Conservation (phyloP, 2,113 vertebrate species). For the Podilymbus podiceps region DNA sequence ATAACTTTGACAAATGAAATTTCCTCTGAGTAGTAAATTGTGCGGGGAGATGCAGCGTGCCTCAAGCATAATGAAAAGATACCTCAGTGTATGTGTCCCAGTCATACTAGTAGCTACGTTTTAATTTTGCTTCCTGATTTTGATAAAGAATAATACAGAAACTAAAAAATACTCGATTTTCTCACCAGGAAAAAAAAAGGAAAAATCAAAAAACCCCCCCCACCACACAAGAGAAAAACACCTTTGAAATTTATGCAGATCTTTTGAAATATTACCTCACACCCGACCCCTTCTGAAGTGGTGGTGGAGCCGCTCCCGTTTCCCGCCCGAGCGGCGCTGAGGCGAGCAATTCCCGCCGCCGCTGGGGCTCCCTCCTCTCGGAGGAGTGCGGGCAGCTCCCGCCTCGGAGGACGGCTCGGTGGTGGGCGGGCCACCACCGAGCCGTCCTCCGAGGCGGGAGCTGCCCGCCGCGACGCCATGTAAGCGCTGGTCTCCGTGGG, state of each 20-base stretch:
- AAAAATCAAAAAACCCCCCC: neutral
- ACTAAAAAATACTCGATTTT: no score
- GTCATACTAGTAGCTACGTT: no score
- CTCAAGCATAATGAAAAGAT: neutral
- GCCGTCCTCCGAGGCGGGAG: neutral
- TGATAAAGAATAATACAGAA: neutral
- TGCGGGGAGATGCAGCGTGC: neutral
- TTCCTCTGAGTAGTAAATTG: fast-evolving
- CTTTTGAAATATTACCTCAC: neutral
- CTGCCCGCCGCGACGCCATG: neutral
- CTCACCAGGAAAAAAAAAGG: neutral
- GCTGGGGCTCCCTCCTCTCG: neutral
- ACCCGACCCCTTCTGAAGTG: no score
- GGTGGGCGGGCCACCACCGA: neutral
- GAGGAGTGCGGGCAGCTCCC: no score
- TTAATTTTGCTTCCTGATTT: neutral
- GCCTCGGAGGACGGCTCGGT: neutral
- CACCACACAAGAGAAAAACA: no score
- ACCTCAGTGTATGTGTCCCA: fast-evolving
- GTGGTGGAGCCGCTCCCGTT: neutral
- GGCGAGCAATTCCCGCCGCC: neutral
- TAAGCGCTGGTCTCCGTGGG: neutral
- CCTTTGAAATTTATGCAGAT: neutral
- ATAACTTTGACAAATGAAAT: neutral
- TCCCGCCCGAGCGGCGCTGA: neutral